A percentile compares a stretch with the other conserved stretches of the same genome.
Evolutionary conservation across 2,888 invertebrate species (phyloP).

Genomic region (Timema cristinae): DNA sequence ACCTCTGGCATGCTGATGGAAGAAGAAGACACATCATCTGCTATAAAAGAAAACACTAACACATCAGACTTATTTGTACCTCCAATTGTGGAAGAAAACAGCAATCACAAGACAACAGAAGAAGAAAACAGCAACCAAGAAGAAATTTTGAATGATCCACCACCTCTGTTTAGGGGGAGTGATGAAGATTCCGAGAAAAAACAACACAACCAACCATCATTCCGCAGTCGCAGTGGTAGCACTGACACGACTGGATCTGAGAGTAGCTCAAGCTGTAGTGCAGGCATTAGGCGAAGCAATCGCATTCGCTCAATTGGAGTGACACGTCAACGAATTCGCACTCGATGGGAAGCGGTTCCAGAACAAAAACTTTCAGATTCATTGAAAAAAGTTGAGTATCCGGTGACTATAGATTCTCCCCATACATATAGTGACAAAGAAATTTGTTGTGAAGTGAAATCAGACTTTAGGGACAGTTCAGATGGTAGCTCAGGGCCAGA

Average conservation of each 20-base stretch:
- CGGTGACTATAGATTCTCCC: neutral
- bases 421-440: constrained; percentile 15
- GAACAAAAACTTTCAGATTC: neutral
- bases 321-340: constrained; percentile 53
- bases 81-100: neutral
- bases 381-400: too few species aligned
- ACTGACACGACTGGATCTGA: constrained; percentile 45
- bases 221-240: constrained; percentile 43
- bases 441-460: neutral
- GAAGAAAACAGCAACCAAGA: constrained; percentile 11
- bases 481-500: constrained; percentile 42
- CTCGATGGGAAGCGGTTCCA: constrained; percentile 16
- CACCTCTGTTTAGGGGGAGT: neutral
- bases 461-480: constrained; percentile 34
- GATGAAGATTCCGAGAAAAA: constrained; percentile 37
- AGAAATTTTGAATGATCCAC: constrained; percentile 15
- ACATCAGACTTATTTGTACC: too few species aligned
- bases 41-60: too few species aligned
- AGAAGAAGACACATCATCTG: too few species aligned
- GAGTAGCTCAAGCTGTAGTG: constrained; percentile 45
- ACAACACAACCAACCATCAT: constrained; percentile 38
- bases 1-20: neutral
- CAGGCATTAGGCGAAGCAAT: constrained; percentile 39
- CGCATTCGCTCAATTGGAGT: constrained; percentile 64
- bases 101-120: neutral